These are phyloP conservation scores for Mesocentrotus franciscanus DNA, from an alignment of 53 echinoderm and acorn worm species.

Conservation along the genomic window DNA sequence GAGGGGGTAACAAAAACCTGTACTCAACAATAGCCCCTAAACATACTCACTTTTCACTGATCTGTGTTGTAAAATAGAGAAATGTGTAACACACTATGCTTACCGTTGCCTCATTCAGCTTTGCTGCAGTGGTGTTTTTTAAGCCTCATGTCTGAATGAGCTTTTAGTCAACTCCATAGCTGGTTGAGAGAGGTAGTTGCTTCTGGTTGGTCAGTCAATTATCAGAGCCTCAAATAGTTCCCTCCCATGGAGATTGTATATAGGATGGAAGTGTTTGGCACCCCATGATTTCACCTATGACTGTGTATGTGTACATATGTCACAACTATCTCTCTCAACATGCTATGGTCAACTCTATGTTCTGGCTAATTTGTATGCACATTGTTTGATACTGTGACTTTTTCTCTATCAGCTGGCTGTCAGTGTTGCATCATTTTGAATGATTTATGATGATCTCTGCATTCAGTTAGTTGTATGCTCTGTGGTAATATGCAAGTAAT, in stretches of 20 bases:
- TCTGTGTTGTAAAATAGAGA: no score
- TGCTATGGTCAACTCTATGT: background rate
- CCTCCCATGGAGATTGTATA: no score
- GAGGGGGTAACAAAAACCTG: background rate
- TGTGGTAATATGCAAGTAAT: background rate
- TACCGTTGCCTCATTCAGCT: background rate
- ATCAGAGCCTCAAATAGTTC: no score
- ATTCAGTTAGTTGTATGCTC: background rate
- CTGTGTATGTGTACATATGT: no score
- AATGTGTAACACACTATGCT: background rate
- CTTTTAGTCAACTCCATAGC: background rate
- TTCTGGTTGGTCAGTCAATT: no score
- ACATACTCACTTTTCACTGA: no score
- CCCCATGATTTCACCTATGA: no score
- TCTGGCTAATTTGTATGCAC: background rate
- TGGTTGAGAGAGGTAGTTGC: no score
- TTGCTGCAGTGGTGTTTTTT: background rate
- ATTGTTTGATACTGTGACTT: background rate
- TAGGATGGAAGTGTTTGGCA: no score
- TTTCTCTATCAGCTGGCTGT: background rate
- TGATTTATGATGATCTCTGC: background rate
- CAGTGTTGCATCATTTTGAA: background rate
- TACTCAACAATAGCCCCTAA: background rate
- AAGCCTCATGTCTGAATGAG: background rate
- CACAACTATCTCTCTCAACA: no score